A percentile compares a stretch with the other conserved stretches of the same genome.
Evolutionary conservation across 2,888 invertebrate genomes (phyloP).

Genomic region (Pasiphila rectangulata): DNA sequence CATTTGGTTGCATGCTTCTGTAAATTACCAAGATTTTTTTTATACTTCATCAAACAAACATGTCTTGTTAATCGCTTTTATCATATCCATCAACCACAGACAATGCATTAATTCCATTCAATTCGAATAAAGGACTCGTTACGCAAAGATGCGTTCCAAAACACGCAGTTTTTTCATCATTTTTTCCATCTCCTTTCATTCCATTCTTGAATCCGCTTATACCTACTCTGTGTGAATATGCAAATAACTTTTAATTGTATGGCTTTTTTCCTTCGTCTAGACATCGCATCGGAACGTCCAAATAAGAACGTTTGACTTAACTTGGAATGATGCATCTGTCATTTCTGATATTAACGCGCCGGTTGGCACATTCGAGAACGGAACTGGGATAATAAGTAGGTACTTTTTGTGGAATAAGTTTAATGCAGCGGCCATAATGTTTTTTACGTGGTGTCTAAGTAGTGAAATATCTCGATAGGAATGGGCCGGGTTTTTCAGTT

Average conservation of each 20-base stretch:
- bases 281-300: conserved; percentile 36
- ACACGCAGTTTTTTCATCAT: conserved; percentile 45
- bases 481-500: conserved; percentile 58
- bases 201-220: conserved; percentile 53
- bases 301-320: conserved; percentile 43
- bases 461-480: conserved; percentile 57
- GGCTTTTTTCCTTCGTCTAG: conserved; percentile 49
- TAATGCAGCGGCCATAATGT: conserved; percentile 51
- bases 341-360: conserved; percentile 70
- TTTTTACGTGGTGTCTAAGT: conserved; percentile 47
- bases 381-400: conserved; percentile 53
- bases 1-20: too few relatives aligned
- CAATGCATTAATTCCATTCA: conserved; percentile 50
- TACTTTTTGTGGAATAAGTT: conserved; percentile 49
- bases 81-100: conserved; percentile 32
- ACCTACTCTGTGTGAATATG: conserved; percentile 63
- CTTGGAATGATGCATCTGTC: conserved; percentile 73
- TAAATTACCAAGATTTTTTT: too few relatives aligned
- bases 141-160: conserved; percentile 71
- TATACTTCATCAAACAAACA: conserved; percentile 3
- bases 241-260: conserved; percentile 71
- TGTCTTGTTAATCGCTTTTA: conserved; percentile 10
- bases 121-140: conserved; percentile 63
- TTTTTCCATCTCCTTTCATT: conserved; percentile 56
- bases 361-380: conserved; percentile 57